Evolutionary conservation across 2,888 invertebrate species (phyloP), one percentile per base, ranked within the genome.

Genomic region (Catocala fraxini): DNA sequence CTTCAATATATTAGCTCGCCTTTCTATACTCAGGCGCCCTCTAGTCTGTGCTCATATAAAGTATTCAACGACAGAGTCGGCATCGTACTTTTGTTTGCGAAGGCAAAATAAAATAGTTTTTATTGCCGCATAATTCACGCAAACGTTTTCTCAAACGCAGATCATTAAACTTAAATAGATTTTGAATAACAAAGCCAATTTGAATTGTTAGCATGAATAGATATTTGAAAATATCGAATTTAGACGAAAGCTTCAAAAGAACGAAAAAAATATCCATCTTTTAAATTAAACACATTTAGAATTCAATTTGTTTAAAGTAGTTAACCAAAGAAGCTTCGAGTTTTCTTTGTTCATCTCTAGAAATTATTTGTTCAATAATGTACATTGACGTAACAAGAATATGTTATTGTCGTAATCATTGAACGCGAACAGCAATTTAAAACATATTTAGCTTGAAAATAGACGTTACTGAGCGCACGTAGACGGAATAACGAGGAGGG

Each of bases 401-500:
- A 79, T 82, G 78, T 84, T 80, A 79, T 79, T 80, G 76, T 82
- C 79, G 73, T 79, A 79, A 77, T 83, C 79, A 82, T 84, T 79
- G 82, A 86, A 83, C 77, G 82, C 77, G 82, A 87, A 88, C 83
- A 82, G 84, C 87, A 89, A 89, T 89, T 90, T 90, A 81, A 84
- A 87, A 85, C 83, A 87, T 88, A 87, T 89, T 90, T 86, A 84
- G 82, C 81, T 81, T 76, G 77, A 83, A 85, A 87, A 88, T 75
- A 86, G 84, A 86, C 80, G 84, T 84, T 79, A 84, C 80, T 79
- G 62, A 75, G 77, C 79, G 82, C 78, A 85, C 86, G 86, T 85
- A 87, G 77, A 82, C 78, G 78, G 82, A 86, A 89, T 90, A 90
- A 90, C 86, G 89, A 91, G 86, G 75, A 80, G 84, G 88, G 88